Conservation (phyloP, 2,797 vertebrate genomes). For the Melopsittacus undulatus region DNA sequence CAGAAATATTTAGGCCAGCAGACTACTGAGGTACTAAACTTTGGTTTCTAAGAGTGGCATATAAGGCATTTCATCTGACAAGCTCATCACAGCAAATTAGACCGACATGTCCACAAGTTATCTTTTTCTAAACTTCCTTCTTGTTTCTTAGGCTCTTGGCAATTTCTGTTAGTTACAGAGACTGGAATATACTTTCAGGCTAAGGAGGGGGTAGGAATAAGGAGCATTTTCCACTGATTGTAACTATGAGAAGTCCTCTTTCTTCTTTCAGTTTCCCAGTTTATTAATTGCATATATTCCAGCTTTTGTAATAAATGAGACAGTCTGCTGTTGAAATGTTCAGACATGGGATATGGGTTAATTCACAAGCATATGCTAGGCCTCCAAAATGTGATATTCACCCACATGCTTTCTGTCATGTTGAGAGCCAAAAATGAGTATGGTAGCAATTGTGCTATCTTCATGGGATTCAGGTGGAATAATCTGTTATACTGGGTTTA, state of each 20-base stretch:
- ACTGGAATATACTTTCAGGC: not conserved
- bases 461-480: not conserved
- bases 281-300: not conserved
- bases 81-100: not conserved
- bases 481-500: not conserved
- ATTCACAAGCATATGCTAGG: not conserved
- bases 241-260: not conserved
- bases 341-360: not conserved
- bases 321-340: not conserved
- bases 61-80: not conserved
- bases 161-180: not conserved
- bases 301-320: not conserved
- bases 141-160: not conserved
- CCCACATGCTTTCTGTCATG: not conserved
- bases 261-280: not conserved
- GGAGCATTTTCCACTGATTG: not conserved
- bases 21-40: not conserved
- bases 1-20: not conserved
- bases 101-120: not conserved
- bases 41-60: not conserved
- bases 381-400: accelerated
- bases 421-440: not conserved
- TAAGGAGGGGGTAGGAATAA: not conserved
- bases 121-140: not conserved
- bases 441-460: not conserved